phyloP scores from a whole-genome alignment of 2,113 vertebrate genomes.

The Brachionichthys hirsutus region DNA sequence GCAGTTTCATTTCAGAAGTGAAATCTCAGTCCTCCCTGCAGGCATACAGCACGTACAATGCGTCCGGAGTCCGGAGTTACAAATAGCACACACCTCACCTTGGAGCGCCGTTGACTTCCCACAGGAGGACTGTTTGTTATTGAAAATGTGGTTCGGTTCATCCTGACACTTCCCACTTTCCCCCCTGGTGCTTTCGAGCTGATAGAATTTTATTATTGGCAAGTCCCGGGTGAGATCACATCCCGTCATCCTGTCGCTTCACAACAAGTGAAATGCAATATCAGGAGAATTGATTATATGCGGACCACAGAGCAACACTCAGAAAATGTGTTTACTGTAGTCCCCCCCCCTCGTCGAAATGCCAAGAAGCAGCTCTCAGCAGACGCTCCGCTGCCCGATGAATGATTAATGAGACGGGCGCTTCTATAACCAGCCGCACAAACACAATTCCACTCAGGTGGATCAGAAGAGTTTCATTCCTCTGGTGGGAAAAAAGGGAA shows the following conservation, averaged over 20 bases:
- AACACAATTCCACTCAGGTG: conserved; percentile 46
- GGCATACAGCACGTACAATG: conserved; percentile 6
- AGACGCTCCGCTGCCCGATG: conserved; percentile 48
- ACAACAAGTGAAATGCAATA: conserved; percentile 54
- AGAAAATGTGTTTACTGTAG: conserved; percentile 60
- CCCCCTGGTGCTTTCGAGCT: conserved; percentile 29
- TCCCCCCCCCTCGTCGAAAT: conserved; percentile 39
- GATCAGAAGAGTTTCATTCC: conserved; percentile 22
- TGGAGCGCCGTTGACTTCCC: conserved; percentile 55
- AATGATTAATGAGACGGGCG: conserved; percentile 65
- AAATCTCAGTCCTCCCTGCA: conserved; percentile 14
- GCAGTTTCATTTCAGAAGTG: conserved; percentile 45
- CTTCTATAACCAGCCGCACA: conserved; percentile 44
- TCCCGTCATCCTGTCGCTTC: conserved; percentile 43
- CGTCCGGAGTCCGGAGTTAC: conserved; percentile 38
- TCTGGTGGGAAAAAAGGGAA: not conserved
- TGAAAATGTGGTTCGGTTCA: conserved; percentile 42
- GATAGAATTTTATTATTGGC: conserved; percentile 61
- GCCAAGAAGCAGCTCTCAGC: conserved; percentile 50
- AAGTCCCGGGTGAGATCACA: conserved; percentile 41
- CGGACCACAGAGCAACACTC: conserved; percentile 44
- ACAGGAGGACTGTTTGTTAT: conserved; percentile 59
- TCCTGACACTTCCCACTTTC: conserved; percentile 35
- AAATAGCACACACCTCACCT: conserved; percentile 47
- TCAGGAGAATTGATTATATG: conserved; percentile 54